These are phyloP conservation scores for Exaiptasia diaphana DNA, from an alignment of 64 coral and sea anemone species.

Conservation along the genomic window DNA sequence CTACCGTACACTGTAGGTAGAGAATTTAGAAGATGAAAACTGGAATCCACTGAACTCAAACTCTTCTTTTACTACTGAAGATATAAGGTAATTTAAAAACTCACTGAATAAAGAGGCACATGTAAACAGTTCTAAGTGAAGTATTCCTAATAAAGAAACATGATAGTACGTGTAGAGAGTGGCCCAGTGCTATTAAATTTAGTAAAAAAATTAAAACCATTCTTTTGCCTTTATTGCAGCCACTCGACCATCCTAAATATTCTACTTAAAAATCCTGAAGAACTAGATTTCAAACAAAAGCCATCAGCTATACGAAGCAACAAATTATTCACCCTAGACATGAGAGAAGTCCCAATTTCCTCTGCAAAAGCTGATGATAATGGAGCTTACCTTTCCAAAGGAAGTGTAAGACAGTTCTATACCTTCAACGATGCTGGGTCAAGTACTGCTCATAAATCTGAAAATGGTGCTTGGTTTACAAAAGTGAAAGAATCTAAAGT, in stretches of 20 bases:
- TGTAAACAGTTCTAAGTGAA: too few relatives aligned
- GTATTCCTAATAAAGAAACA: too few relatives aligned
- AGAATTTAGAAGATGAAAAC: too few relatives aligned
- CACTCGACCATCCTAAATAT: slow-evolving; percentile 26
- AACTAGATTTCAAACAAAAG: slow-evolving; percentile 52
- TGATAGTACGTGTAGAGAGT: too few relatives aligned
- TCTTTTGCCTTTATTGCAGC: too few relatives aligned
- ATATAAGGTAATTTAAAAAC: too few relatives aligned
- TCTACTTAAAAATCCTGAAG: slow-evolving; percentile 52
- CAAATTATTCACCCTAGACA: slow-evolving; percentile 52
- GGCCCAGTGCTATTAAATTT: too few relatives aligned
- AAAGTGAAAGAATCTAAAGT: background rate
- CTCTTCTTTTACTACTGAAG: too few relatives aligned
- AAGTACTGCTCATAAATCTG: slow-evolving; percentile 36
- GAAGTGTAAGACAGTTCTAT: slow-evolving; percentile 22
- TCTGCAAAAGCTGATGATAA: slow-evolving; percentile 64
- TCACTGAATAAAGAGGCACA: too few relatives aligned
- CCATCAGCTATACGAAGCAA: slow-evolving; percentile 47
- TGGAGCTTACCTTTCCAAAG: slow-evolving; percentile 50
- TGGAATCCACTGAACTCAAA: too few relatives aligned
- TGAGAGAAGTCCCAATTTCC: slow-evolving; percentile 32
- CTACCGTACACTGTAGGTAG: too few relatives aligned
- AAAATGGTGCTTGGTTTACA: slow-evolving; percentile 42
- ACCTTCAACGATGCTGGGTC: slow-evolving; percentile 8
- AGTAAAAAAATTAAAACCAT: too few relatives aligned